A percentile compares a stretch with the other conserved stretches of the same genome.
Conservation (phyloP, 1,140 invertebrate genomes). For the Apis dorsata region DNA sequence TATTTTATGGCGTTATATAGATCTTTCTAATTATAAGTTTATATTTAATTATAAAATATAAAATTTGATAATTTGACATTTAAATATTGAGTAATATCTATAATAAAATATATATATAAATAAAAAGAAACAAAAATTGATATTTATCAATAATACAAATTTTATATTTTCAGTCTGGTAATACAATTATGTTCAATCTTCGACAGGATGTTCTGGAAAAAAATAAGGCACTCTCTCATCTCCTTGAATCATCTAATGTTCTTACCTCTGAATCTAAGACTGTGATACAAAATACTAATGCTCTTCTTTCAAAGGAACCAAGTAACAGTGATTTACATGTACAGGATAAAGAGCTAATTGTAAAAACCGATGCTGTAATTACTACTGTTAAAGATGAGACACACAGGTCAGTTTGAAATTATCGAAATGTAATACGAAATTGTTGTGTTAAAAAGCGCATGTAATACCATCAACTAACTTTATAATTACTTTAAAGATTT, state of each 20-base stretch:
- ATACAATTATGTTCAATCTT: slow-evolving; percentile 68
- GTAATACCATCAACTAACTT: slow-evolving; percentile 22
- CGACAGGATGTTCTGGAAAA: slow-evolving; percentile 66
- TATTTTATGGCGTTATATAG: background rate
- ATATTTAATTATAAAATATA: no score
- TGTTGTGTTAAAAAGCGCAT: slow-evolving; percentile 31
- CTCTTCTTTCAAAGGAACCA: slow-evolving; percentile 62
- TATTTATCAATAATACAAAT: background rate
- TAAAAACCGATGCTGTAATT: slow-evolving; percentile 50
- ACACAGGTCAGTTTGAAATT: slow-evolving; percentile 53
- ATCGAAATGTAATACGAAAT: slow-evolving; percentile 16
- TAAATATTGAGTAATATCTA: no score
- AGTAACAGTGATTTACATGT: slow-evolving; percentile 62
- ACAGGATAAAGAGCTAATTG: slow-evolving; percentile 46
- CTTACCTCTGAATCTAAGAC: slow-evolving; percentile 68
- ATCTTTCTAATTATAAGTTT: background rate
- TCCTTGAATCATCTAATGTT: slow-evolving; percentile 67
- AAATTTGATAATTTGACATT: no score
- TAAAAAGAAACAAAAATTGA: background rate
- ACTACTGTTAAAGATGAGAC: slow-evolving; percentile 52
- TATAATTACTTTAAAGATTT: slow-evolving; percentile 26
- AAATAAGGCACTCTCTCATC: slow-evolving; percentile 64
- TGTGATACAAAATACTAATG: slow-evolving; percentile 62
- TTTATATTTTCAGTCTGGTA: slow-evolving; percentile 65
- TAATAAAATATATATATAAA: background rate